Percentiles rank a stretch among this genome's conserved stretches.
phyloP scores from a whole-genome alignment of 1,140 invertebrate species.

The Lanistes nyassanus region DNA sequence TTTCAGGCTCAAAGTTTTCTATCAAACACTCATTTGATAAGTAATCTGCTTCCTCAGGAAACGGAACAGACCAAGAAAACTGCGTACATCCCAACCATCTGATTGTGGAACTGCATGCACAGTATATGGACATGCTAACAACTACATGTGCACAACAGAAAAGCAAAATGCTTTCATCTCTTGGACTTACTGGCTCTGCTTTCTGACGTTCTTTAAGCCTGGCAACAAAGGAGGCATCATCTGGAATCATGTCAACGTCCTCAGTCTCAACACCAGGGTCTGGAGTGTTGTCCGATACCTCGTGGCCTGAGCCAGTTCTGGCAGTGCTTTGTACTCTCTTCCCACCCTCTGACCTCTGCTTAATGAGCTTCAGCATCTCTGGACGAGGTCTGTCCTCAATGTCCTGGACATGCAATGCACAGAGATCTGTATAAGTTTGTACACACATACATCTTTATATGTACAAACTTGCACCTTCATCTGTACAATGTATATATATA shows the following conservation, averaged over 20 bases:
- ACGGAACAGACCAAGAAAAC: too few relatives aligned
- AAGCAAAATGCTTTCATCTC: too few relatives aligned
- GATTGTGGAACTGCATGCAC: too few relatives aligned
- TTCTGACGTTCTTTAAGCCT: conserved; percentile 40
- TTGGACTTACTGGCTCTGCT: conserved; percentile 41
- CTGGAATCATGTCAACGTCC: conserved; percentile 38
- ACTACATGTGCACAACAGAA: neutral
- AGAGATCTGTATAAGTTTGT: too few relatives aligned
- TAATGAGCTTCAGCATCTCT: conserved; percentile 25
- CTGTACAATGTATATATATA: too few relatives aligned
- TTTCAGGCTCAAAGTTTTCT: too few relatives aligned
- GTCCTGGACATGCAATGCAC: neutral
- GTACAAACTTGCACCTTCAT: too few relatives aligned
- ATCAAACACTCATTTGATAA: too few relatives aligned
- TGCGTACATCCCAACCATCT: too few relatives aligned
- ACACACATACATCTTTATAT: too few relatives aligned
- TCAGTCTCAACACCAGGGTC: neutral
- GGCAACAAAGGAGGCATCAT: conserved; percentile 50
- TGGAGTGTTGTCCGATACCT: neutral
- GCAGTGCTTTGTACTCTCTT: neutral
- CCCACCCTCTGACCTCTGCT: conserved; percentile 7
- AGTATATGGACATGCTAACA: neutral
- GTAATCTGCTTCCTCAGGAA: too few relatives aligned
- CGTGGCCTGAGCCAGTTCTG: neutral
- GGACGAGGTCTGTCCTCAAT: conserved; percentile 18